Conservation (phyloP, 2,113 vertebrate genomes). For the Eulemur macaco region DNA sequence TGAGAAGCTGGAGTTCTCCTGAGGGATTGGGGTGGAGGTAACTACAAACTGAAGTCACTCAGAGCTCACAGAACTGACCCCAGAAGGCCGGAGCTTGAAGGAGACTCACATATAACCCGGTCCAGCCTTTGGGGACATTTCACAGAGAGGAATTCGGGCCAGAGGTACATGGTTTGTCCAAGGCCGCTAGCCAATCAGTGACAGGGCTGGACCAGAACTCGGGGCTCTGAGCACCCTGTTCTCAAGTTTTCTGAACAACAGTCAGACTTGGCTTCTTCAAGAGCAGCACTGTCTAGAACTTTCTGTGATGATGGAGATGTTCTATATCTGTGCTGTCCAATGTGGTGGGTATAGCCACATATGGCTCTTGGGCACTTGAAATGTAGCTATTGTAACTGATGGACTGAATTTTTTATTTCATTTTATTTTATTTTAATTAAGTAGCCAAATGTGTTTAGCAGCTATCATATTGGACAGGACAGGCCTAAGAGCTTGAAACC, state of each 20-base stretch:
- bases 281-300: background rate
- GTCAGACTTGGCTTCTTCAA: background rate
- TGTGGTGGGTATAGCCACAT: background rate
- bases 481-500: background rate
- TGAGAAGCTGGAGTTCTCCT: background rate
- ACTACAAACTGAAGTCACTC: background rate
- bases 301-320: no score
- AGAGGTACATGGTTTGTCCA: background rate
- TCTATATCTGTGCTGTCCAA: background rate
- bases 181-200: background rate
- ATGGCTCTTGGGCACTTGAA: background rate
- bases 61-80: background rate
- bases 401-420: background rate
- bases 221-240: background rate
- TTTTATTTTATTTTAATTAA: background rate
- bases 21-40: background rate
- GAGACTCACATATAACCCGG: background rate
- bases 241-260: background rate
- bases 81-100: background rate
- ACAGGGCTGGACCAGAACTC: background rate
- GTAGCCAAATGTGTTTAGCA: background rate
- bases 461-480: background rate
- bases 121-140: background rate
- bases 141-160: background rate
- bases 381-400: background rate